Evolutionary conservation across 2,888 invertebrate species (phyloP), one percentile per base, ranked within the genome.

Genomic region (Artemia sinica): DNA sequence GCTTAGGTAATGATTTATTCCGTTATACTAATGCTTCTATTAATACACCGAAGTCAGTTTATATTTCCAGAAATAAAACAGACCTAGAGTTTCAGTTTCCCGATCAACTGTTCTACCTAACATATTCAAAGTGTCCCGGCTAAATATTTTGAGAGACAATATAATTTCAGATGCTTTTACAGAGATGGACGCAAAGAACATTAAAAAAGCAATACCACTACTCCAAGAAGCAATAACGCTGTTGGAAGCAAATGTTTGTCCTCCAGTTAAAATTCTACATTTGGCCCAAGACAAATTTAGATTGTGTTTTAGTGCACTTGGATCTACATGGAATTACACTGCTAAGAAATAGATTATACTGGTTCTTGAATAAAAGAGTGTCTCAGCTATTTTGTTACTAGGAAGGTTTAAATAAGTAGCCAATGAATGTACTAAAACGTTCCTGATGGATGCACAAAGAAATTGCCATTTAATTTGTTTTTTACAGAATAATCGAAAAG

Each of bases 221-320:
- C 79, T 87, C 48, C 80, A 81, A 69, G 77, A 79, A 18, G 85
- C 83, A 0, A 79, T 87, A 8, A 83, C 84, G 73, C 74, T 77
- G 67, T 87, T 84, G 71, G 71, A 73, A 66, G 67, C 52, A 28
- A 65, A 74, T 52, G 73, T 73, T 49, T 48, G 68, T 0, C 80
- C 85, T 0, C 89, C 89, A 0, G 84, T 87, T 72, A 81, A 82
- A 65, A 84, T 84, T 70, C 85, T 86, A 0, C 82, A 86, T 67
- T 77, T 86, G 49, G 86, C 86, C 0, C 86, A 89, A 76, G 86
- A 87, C 74, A 82, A 85, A 0, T 77, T 88, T 51, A 79, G 85
- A 4, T 80, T 83, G 0, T 87, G 87, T 74, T 82, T 83, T 73
- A 84, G 85, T 0, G 78, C 82, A 65, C 74, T 74, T 11, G 85